phyloP scores from a whole-genome alignment of 2,113 vertebrate genomes.

The Ornithorhynchus anatinus region DNA sequence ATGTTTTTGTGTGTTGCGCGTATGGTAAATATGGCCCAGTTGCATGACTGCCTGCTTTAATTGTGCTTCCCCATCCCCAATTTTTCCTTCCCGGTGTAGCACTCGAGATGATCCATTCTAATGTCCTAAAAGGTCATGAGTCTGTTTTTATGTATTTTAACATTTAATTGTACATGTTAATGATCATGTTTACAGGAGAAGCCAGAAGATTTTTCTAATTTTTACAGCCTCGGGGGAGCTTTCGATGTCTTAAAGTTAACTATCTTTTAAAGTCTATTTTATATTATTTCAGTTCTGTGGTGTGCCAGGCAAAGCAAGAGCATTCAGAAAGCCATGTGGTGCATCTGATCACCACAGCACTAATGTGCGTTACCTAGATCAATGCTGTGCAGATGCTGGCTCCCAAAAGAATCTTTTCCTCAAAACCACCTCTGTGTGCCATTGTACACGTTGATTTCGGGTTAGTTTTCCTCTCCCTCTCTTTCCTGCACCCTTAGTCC shows the following conservation, averaged over 20 bases:
- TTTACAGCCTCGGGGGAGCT: slow-evolving; percentile 65
- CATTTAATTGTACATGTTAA: slow-evolving; percentile 66
- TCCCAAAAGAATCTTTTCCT: not conserved
- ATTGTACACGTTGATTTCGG: not conserved
- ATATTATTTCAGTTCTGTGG: slow-evolving; percentile 12
- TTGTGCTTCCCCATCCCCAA: slow-evolving; percentile 46
- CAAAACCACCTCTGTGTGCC: not conserved
- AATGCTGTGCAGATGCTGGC: not conserved
- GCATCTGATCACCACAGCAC: slow-evolving; percentile 63
- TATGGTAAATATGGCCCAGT: no score
- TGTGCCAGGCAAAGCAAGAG: slow-evolving; percentile 28
- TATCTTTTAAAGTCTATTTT: slow-evolving; percentile 54
- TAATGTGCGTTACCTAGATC: slow-evolving; percentile 31
- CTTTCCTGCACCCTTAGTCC: accelerated
- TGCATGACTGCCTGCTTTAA: not conserved
- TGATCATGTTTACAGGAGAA: slow-evolving; percentile 67
- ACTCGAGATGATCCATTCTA: slow-evolving; percentile 23
- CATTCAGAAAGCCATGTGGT: slow-evolving; percentile 26
- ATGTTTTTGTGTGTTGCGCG: not conserved
- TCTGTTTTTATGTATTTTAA: slow-evolving; percentile 67
- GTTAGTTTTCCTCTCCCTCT: not conserved
- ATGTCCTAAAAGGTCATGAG: slow-evolving; percentile 44
- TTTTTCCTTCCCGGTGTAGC: not conserved
- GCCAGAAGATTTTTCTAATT: slow-evolving; percentile 60
- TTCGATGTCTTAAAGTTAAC: slow-evolving; percentile 57